These are phyloP conservation scores for Drosophila rhopaloa DNA, from an alignment of 1,140 invertebrate genomes.

Conservation along the genomic window DNA sequence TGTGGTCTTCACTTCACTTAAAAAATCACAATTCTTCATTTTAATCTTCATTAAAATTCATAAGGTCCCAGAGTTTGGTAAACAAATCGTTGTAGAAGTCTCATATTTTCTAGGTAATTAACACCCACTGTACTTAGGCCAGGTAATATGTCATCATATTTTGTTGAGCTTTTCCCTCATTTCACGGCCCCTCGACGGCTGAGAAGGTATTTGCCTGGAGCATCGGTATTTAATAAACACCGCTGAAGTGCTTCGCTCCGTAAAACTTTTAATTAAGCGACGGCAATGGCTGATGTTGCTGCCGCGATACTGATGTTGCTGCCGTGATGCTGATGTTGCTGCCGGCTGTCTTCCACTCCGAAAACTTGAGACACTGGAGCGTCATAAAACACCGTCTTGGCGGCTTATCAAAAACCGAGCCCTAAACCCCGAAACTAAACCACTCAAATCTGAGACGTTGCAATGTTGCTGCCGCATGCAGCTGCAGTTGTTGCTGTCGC, in stretches of 20 bases:
- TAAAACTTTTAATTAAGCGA: slow-evolving; percentile 78
- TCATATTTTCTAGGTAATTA: neutral
- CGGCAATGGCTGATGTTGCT: slow-evolving; percentile 9
- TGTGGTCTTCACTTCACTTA: neutral
- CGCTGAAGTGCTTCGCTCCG: slow-evolving; percentile 36
- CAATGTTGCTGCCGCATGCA: neutral
- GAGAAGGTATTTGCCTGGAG: slow-evolving; percentile 46
- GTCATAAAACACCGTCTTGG: slow-evolving; percentile 57
- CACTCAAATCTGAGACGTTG: slow-evolving; percentile 4
- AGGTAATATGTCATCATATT: slow-evolving; percentile 59
- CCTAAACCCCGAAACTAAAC: slow-evolving; percentile 34
- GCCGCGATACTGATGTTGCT: slow-evolving; percentile 1
- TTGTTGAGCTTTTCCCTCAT: neutral
- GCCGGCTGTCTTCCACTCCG: slow-evolving; percentile 16
- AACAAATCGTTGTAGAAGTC: slow-evolving; percentile 7
- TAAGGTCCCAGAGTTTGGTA: slow-evolving; percentile 7
- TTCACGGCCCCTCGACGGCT: neutral
- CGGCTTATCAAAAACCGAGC: slow-evolving; percentile 53
- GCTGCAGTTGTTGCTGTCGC: neutral
- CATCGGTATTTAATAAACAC: slow-evolving; percentile 77
- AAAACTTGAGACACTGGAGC: slow-evolving; percentile 43
- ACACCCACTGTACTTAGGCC: slow-evolving; percentile 23
- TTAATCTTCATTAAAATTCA: neutral
- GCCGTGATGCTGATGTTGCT: slow-evolving; percentile 5
- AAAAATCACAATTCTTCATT: neutral